Percentiles rank a stretch among this genome's conserved stretches.
Evolutionary conservation across 2,797 vertebrate species (phyloP).

Genomic region (Mico argentatus): DNA sequence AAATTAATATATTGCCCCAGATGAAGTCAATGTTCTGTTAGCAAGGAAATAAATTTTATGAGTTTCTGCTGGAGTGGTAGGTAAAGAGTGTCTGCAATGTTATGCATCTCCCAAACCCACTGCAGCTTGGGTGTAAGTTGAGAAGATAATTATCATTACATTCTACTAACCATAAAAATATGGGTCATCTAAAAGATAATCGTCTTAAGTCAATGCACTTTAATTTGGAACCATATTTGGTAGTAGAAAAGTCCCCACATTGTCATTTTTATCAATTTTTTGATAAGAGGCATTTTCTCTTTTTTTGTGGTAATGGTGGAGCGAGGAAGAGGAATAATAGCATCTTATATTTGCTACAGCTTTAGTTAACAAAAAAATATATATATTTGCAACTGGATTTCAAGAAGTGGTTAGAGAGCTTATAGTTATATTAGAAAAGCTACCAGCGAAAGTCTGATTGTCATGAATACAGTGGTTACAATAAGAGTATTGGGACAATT

Average conservation of each 20-base stretch:
- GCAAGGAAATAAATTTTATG: neutral
- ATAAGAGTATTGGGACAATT: constrained; percentile 35
- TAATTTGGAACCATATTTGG: neutral
- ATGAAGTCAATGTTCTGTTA: neutral
- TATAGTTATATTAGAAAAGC: neutral
- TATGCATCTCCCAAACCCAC: neutral
- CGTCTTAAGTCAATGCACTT: neutral
- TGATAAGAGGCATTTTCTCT: neutral
- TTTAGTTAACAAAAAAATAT: constrained; percentile 24
- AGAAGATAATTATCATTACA: neutral
- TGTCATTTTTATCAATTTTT: neutral
- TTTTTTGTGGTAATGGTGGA: neutral
- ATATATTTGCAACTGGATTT: neutral
- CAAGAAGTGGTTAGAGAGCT: neutral
- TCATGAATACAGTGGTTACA: neutral
- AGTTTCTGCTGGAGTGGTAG: neutral
- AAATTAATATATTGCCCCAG: neutral
- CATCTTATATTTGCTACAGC: neutral
- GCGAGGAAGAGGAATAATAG: neutral
- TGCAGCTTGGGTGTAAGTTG: neutral
- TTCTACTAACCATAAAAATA: neutral
- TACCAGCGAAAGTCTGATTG: neutral
- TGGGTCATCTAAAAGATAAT: neutral
- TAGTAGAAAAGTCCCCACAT: neutral
- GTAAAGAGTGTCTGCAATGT: neutral